Evolutionary conservation across 1,140 invertebrate species (phyloP).

Genomic region (Platyscapa corneri): DNA sequence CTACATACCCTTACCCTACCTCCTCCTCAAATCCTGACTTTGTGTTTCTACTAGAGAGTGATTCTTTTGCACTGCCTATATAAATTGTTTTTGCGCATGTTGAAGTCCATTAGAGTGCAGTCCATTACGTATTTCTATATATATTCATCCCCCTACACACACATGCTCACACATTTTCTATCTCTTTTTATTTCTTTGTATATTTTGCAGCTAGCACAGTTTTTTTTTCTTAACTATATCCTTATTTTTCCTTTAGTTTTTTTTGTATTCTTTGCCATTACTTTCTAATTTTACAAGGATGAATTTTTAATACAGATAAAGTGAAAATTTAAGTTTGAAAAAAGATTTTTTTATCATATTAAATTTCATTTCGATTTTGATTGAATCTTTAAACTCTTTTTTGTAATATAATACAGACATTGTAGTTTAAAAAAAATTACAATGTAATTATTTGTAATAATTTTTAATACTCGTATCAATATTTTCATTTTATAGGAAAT

Average conservation of each 20-base stretch:
- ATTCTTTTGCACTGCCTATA: conserved; percentile 37
- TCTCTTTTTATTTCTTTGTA: conserved; percentile 1
- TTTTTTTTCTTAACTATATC: not conserved
- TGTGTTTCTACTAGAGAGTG: conserved; percentile 23
- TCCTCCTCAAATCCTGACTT: not conserved
- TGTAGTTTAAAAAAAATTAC: too few species aligned
- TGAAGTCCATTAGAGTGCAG: conserved; percentile 44
- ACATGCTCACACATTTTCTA: not conserved
- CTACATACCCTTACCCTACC: not conserved
- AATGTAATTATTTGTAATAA: too few species aligned
- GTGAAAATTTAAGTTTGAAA: not conserved
- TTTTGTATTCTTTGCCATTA: not conserved
- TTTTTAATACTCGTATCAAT: not conserved
- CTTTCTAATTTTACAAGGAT: not conserved
- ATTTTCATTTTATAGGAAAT: not conserved
- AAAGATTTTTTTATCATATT: not conserved
- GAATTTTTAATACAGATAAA: not conserved
- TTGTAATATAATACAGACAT: too few species aligned
- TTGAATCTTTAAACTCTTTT: too few species aligned
- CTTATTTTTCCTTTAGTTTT: not conserved
- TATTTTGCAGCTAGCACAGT: conserved; percentile 39
- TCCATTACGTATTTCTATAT: conserved; percentile 1
- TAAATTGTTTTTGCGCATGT: conserved; percentile 49
- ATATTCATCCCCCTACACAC: not conserved
- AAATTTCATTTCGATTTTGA: not conserved